Base-by-base conservation (phyloP, 1,140 invertebrate genomes). In the Bombus fervidus region DNA sequence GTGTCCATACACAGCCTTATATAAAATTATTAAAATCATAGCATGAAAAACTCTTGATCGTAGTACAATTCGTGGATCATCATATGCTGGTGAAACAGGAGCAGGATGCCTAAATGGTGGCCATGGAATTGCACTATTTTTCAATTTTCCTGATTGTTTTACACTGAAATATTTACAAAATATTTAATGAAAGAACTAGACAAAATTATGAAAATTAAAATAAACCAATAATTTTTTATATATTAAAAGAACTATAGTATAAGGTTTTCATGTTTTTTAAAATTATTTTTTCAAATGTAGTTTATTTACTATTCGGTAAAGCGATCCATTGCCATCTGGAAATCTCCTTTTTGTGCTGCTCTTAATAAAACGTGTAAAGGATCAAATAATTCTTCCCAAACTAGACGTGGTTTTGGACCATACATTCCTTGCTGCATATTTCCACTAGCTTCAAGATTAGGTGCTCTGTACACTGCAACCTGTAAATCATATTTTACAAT, bases 391-490 rank as follows among this genome's bases (percentile, higher is more conserved):
- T 97, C 96, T 92, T 98, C 97, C 99, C 99, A 99, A 39, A 99
- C 97, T 10, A 75, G 28, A 39, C 96, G 95, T 57, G 97, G 96
- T 94, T 98, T 98, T 18, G 98, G 98, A 68, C 98, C 97, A 94
- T 99, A 99, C 95, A 98, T 97, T 25, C 99, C 99, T 94, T 99
- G 98, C 91, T 99, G 97, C 96, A 99, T 97, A 86, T 97, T 98
- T 94, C 97, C 97, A 92, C 97, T 97, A 1, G 96, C 96, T 92
- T 98, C 98, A 87, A 98, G 96, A 93, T 97, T 97, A 37, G 97
- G 98, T 28, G 97, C 97, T 90, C 96, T 96, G 91, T 98, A 98
- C 90, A 98, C 97, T 13, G 97, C 97, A 22, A 98, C 96, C 96
- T 97, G 77, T 28, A 89, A 91, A 86, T 43, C 37, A 66, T 37